A percentile compares a stretch with the other conserved stretches of the same genome.
phyloP scores from a whole-genome alignment of 2,888 invertebrate genomes.

The Strigamia transsilvanica region DNA sequence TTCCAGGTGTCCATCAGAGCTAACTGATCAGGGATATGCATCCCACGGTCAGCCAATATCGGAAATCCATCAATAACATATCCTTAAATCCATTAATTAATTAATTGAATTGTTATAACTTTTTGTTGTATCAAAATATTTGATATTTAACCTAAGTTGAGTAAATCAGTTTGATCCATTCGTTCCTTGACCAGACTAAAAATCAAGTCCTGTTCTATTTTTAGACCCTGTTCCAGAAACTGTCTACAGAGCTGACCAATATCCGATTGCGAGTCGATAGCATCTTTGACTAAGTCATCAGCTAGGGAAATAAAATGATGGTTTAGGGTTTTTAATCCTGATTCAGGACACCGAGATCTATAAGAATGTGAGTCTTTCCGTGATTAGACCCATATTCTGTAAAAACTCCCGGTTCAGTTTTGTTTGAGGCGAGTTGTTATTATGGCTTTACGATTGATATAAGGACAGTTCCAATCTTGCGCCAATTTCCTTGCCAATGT shows the following conservation, averaged over 20 bases:
- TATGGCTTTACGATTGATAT: not conserved
- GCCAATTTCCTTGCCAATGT: not conserved
- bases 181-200: not conserved
- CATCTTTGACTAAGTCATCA: not conserved
- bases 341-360: no score
- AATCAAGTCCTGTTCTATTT: not conserved
- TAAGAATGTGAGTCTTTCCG: no score
- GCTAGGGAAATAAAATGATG: not conserved
- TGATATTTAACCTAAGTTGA: not conserved
- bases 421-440: no score
- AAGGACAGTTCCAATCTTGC: not conserved
- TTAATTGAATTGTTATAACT: no score
- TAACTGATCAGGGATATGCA: not conserved
- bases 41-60: not conserved
- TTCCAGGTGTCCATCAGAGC: not conserved
- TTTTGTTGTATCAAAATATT: not conserved
- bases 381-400: no score
- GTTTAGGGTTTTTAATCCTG: no score
- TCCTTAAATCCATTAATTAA: not conserved
- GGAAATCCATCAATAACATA: slow-evolving; percentile 12
- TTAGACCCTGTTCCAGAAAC: not conserved
- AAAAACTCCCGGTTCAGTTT: no score
- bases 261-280: not conserved
- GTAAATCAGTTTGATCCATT: not conserved
- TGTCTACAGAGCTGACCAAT: not conserved